A percentile compares a stretch with the other conserved stretches of the same genome.
Evolutionary conservation across 2,797 vertebrate species (phyloP).

Genomic region (Philypnodon macrostomus): DNA sequence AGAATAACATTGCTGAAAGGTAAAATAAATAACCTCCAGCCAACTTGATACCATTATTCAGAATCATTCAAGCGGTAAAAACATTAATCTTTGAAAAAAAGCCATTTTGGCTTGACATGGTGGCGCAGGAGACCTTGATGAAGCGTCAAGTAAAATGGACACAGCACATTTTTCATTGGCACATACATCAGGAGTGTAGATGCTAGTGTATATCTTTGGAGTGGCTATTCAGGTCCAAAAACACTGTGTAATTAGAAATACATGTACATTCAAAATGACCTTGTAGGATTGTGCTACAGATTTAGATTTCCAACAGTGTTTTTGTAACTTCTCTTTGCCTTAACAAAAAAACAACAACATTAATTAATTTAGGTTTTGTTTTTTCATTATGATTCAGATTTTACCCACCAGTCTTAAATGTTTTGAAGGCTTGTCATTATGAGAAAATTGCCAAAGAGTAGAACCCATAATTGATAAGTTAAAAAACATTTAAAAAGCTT

Average conservation of each 20-base stretch:
- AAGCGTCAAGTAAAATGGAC: conserved; percentile 7
- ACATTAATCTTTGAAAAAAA: conserved; percentile 15
- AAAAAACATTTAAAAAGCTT: background rate
- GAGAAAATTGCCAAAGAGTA: no score
- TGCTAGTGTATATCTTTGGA: background rate
- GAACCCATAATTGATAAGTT: background rate
- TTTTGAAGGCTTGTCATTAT: no score
- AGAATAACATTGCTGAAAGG: conserved; percentile 35
- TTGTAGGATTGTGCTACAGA: background rate
- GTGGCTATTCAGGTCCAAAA: background rate
- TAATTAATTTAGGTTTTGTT: no score
- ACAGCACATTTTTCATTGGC: background rate
- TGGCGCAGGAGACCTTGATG: conserved; percentile 5
- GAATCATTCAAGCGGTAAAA: conserved; percentile 17
- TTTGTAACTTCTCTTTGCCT: background rate
- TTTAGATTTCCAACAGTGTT: background rate
- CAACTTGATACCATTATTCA: conserved; percentile 12
- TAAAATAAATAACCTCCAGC: conserved; percentile 41
- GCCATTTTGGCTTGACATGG: background rate
- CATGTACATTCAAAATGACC: background rate
- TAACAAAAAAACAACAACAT: background rate
- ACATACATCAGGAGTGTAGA: background rate
- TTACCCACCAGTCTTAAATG: no score
- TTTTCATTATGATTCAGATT: no score
- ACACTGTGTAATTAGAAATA: background rate